A percentile compares a stretch with the other conserved stretches of the same genome.
Evolutionary conservation across 2,888 invertebrate species (phyloP).

Genomic region (Taenaris catops): DNA sequence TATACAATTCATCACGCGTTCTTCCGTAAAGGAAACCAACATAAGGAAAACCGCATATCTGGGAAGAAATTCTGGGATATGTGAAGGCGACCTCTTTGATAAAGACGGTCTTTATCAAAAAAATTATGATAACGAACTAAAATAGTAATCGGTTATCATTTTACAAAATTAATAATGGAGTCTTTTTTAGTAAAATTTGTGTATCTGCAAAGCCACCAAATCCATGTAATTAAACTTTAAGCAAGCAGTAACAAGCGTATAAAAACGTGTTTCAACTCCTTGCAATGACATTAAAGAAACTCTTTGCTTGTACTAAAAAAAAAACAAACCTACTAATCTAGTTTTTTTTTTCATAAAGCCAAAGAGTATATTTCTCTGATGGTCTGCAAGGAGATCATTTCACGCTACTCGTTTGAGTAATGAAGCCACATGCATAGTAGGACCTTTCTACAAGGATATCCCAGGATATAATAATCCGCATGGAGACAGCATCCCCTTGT

Average conservation of each 20-base stretch:
- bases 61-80: too few species aligned
- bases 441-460: constrained; percentile 1
- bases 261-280: not conserved
- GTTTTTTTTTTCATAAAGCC: not conserved
- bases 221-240: too few species aligned
- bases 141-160: too few species aligned
- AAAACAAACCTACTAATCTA: not conserved
- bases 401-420: not conserved
- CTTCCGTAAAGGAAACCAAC: too few species aligned
- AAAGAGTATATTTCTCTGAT: constrained; percentile 2
- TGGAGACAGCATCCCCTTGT: constrained; percentile 40
- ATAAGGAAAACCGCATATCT: too few species aligned
- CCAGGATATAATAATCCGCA: constrained; percentile 14
- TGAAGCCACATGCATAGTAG: not conserved
- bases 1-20: too few species aligned
- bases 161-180: too few species aligned
- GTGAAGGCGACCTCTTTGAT: too few species aligned
- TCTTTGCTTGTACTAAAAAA: not conserved
- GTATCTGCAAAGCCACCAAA: too few species aligned
- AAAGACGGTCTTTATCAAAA: too few species aligned
- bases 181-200: too few species aligned
- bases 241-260: not conserved
- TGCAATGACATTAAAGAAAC: not conserved
- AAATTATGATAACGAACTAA: too few species aligned
- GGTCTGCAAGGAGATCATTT: not conserved